phyloP scores from a whole-genome alignment of 2,113 vertebrate species.

The Zootoca vivipara region DNA sequence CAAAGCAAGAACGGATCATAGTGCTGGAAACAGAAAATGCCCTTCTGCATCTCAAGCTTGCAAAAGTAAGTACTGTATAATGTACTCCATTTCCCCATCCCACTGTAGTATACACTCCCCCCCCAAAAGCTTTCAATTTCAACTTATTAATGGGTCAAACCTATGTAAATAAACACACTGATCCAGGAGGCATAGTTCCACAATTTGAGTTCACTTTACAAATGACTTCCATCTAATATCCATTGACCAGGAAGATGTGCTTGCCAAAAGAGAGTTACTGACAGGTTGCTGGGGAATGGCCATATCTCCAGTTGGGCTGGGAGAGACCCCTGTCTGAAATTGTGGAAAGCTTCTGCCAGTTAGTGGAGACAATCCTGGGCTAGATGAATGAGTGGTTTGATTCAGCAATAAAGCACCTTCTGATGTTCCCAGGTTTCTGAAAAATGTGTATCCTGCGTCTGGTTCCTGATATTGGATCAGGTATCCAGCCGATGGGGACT shows the following conservation, averaged over 20 bases:
- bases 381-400: too few relatives aligned
- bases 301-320: too few relatives aligned
- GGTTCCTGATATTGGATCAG: too few relatives aligned
- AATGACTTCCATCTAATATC: background rate
- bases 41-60: conserved; percentile 82
- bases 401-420: too few relatives aligned
- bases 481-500: background rate
- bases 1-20: conserved; percentile 85
- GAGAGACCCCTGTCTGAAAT: too few relatives aligned
- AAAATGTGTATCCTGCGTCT: background rate
- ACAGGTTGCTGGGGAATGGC: too few relatives aligned
- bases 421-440: background rate
- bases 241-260: too few relatives aligned
- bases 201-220: background rate
- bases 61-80: conserved; percentile 71
- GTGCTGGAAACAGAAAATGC: conserved; percentile 87
- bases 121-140: background rate
- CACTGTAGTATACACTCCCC: background rate
- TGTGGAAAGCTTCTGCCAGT: too few relatives aligned
- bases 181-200: background rate
- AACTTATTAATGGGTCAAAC: background rate
- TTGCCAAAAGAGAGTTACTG: background rate
- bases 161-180: background rate
- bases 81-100: background rate
- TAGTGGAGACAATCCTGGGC: too few relatives aligned